Percentiles rank a stretch among this genome's conserved stretches.
phyloP scores from a whole-genome alignment of 2,113 vertebrate species.

The western clawed frog (Xenopus tropicalis) region DNA sequence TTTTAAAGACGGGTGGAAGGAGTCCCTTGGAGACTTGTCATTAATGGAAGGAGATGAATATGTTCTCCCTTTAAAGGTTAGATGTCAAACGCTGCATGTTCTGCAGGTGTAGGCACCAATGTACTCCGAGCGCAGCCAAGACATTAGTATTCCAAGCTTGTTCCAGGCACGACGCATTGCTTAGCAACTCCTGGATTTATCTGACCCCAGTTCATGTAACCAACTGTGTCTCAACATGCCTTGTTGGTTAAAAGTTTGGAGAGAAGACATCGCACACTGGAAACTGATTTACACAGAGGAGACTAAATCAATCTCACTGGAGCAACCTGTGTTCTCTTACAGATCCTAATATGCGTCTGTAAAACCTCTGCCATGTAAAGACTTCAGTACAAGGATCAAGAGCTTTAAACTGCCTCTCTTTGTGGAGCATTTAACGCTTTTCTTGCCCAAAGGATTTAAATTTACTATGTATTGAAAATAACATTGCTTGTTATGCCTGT shows the following conservation, averaged over 20 bases:
- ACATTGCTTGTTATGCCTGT: no score
- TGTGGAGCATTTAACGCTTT: slow-evolving; percentile 9
- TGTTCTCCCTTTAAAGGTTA: slow-evolving; percentile 35
- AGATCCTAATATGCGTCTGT: slow-evolving; percentile 31
- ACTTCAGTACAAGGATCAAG: slow-evolving; percentile 13
- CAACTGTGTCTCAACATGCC: slow-evolving; percentile 40
- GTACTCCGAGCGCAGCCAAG: slow-evolving; percentile 18
- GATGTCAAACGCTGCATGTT: slow-evolving; percentile 42
- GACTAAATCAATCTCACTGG: slow-evolving; percentile 36
- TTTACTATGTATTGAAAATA: no score
- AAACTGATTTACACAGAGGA: slow-evolving; percentile 42
- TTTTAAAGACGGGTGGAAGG: slow-evolving; percentile 7
- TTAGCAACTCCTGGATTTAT: slow-evolving; percentile 40
- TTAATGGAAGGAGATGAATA: slow-evolving; percentile 36
- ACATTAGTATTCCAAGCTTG: slow-evolving; percentile 37
- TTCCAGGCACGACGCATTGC: slow-evolving; percentile 39
- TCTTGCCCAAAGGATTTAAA: background rate
- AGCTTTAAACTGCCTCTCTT: slow-evolving; percentile 1
- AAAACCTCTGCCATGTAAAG: slow-evolving; percentile 20
- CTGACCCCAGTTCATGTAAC: slow-evolving; percentile 43
- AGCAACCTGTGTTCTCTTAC: slow-evolving; percentile 31
- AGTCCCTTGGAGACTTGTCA: slow-evolving; percentile 36
- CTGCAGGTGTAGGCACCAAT: slow-evolving; percentile 38
- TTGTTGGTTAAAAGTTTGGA: slow-evolving; percentile 44
- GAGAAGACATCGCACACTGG: slow-evolving; percentile 39